A percentile compares a stretch with the other conserved stretches of the same genome.
These are phyloP conservation scores for Zaprionus africanus DNA, from an alignment of 1,140 invertebrate genomes.

Conservation along the genomic window DNA sequence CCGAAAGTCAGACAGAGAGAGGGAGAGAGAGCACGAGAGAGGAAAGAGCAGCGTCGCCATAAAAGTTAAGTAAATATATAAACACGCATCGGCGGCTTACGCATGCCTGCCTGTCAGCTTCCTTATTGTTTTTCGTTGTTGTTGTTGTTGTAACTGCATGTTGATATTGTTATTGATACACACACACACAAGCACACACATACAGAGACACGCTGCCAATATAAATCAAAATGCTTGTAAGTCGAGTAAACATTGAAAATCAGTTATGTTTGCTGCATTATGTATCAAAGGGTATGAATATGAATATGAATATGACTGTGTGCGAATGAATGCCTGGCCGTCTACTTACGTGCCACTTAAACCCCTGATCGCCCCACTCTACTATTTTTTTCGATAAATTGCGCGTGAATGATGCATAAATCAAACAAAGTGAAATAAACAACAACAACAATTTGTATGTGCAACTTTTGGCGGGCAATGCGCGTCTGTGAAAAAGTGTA, in stretches of 20 bases:
- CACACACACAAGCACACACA: slow-evolving; percentile 19
- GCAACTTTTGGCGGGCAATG: slow-evolving; percentile 4
- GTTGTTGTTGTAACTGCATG: slow-evolving; percentile 50
- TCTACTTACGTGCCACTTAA: slow-evolving; percentile 18
- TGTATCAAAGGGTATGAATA: slow-evolving; percentile 54
- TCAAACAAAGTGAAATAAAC: slow-evolving; percentile 56
- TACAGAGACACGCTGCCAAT: not conserved
- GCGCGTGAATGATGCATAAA: slow-evolving; percentile 75
- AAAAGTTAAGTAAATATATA: slow-evolving; percentile 55
- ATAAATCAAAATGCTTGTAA: slow-evolving; percentile 69
- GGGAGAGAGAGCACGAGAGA: not conserved
- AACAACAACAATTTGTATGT: slow-evolving; percentile 37
- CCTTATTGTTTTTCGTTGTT: slow-evolving; percentile 56
- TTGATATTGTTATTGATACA: slow-evolving; percentile 72
- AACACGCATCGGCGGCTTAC: slow-evolving; percentile 66
- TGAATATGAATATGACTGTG: slow-evolving; percentile 16
- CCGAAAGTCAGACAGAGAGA: not conserved
- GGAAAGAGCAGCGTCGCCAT: slow-evolving; percentile 20
- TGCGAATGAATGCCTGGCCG: slow-evolving; percentile 11
- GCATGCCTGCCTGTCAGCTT: slow-evolving; percentile 61
- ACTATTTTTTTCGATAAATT: slow-evolving; percentile 60
- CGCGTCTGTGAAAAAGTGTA: slow-evolving; percentile 27
- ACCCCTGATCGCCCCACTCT: not conserved
- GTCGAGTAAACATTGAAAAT: slow-evolving; percentile 75
- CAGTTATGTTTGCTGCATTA: slow-evolving; percentile 63